Base-by-base conservation (phyloP, 2,797 vertebrate genomes). In the Petrocephalus schoutedeni region DNA sequence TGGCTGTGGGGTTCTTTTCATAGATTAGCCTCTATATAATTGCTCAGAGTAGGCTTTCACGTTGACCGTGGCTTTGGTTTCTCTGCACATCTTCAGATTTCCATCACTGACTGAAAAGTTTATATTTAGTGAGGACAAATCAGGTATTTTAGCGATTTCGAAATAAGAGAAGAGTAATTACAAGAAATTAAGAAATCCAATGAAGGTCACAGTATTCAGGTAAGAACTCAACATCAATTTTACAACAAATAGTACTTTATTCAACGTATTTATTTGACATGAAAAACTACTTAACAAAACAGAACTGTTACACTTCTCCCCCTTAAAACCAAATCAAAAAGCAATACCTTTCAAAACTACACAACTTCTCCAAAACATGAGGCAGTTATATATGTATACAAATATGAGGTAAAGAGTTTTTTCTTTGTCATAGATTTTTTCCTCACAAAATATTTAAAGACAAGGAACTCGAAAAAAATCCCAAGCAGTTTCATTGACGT, bases 351-450 rank as follows among this genome's bases (percentile, higher is more conserved):
- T 41, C 77, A 67, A 87, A 77, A 89, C 57, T 49, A 89, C 87
- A 87, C 56, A 71, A 58, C 71, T 41, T 58, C 56, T 87, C 71
- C 82, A 88, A 86, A 88, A 85, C 41, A 49, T 85, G 80, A 85
- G 64, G 64, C 86, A 74, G 86, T 87, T 87, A 36, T 85, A 88
- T 51, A 88, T 71, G 71, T 86, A 23, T 87, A 92, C 92, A 95
- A 95, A 93, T 94, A 93, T 96, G 95, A 96, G 95, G 96, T 96
- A 96, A 96, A 95, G 94, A 67, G 53, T 88, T 91, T 94, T 95
- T 92, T 95, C 94, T 92, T 94, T 92, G 95, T 93, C 93, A 95
- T 93, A 92, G 96, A 92, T 93, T 90, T 82, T 93, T 92, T 94
- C 90, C 87, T 94, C 94, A 95, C 95, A 95, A 95, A 95, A 95